Evolutionary conservation across 2,797 vertebrate genomes (phyloP), one percentile per base, ranked within the genome.

Genomic region (Typhlichthys subterraneus): DNA sequence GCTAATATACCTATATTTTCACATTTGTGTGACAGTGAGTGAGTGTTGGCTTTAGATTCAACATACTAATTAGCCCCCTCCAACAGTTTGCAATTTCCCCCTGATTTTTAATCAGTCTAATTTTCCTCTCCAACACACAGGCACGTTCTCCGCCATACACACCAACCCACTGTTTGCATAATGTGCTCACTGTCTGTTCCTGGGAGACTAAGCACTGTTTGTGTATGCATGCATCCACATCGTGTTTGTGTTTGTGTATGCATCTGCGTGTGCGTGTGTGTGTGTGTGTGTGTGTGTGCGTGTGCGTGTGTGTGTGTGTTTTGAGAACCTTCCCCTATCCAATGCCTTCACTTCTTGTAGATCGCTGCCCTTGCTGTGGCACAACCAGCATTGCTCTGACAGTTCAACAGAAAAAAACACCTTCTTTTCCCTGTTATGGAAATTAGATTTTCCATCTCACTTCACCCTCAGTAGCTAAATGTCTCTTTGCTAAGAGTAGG

Each of bases 41-140:
- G 83, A 81, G 72, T 82, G 85, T 76, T 73, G 76, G 73, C 77
- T 76, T 63, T 59, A 65, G 77, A 87, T 79, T 84, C 85, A 84
- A 85, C 86, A 88, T 87, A 60, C 79, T 90, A 91, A 91, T 89
- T 89, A 91, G 87, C 82, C 89, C 89, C 86, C 82, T 87, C 87
- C 69, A 89, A 89, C 88, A 85, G 83, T 91, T 90, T 86, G 87
- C 88, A 84, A 87, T 89, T 88, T 73, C 78, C 55, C 65, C 79
- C 79, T 87, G 88, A 88, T 90, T 89, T 90, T 90, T 90, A 90
- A 90, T 90, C 88, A 92, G 87, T 85, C 83, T 90, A 89, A 91
- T 90, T 91, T 91, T 85, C 85, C 82, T 83, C 88, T 87, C 81
- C 77, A 76, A 75, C 87, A 85, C 85, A 85, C 86, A 82, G 78